Evolutionary conservation across 2,797 vertebrate species (phyloP), one percentile per base, ranked within the genome.

Genomic region (Neoniphon sammara): DNA sequence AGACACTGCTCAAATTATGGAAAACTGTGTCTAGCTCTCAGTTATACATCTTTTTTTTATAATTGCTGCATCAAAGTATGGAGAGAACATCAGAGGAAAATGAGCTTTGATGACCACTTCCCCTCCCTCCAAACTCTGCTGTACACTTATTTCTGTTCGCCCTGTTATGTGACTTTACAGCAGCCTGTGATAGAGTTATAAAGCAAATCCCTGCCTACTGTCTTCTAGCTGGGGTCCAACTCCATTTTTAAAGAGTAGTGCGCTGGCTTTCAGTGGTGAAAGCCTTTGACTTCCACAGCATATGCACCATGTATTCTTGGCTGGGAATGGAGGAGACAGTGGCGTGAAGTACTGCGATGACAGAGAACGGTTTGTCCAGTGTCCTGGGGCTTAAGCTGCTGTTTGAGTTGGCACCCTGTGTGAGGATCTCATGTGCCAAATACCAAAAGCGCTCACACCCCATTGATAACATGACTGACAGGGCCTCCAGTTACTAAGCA

Each of bases 401-500:
- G 85, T 90, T 93, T 93, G 90, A 70, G 77, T 93, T 93, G 93
- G 93, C 90, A 82, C 59, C 67, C 63, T 31, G 59, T 4, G 25
- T 75, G 72, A 75, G 66, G 83, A 77, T 36, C 55, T 81, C 65
- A 44, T 42, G 68, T 68, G 90, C 84, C 74, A 90, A 91, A 94
- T 92, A 93, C 91, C 87, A 63, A 83, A 83, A 80, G 82, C 87
- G 90, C 94, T 92, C 88, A 90, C 91, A 93, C 85, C 77, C 84
- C 85, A 91, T 93, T 93, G 91, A 92, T 89, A 91, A 53, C 80
- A 23, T 86, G 90, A 90, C 89, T 94, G 93, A 94, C 93, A 91
- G 88, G 92, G 91, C 89, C 80, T 95, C 88, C 93, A 90, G 89
- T 94, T 91, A 93, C 90, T 94, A 92, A 93, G 85, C 91, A 91